phyloP scores from a whole-genome alignment of 2,113 vertebrate genomes.

The Puffinus mauretanicus region DNA sequence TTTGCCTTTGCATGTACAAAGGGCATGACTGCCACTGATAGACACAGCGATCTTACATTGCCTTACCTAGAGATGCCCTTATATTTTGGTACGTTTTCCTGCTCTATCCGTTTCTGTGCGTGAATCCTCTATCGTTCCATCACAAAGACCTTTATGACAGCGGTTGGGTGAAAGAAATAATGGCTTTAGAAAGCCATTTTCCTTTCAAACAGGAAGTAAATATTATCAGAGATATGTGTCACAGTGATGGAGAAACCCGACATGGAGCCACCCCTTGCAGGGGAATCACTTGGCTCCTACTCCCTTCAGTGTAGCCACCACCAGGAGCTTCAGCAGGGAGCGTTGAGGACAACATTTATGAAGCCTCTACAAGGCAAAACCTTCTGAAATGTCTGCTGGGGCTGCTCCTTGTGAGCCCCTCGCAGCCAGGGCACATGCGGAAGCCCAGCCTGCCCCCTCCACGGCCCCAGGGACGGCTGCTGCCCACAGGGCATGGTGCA shows the following conservation, averaged over 20 bases:
- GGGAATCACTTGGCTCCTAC: background rate
- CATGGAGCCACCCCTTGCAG: background rate
- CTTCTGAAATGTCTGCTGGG: background rate
- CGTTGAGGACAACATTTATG: accelerated
- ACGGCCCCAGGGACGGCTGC: accelerated
- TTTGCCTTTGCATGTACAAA: background rate
- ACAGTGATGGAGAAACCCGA: slow-evolving; percentile 21
- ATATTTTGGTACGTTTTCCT: background rate
- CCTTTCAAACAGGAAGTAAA: slow-evolving; percentile 64
- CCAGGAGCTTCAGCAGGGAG: background rate
- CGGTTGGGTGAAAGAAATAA: slow-evolving; percentile 26
- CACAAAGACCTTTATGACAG: slow-evolving; percentile 67
- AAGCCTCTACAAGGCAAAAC: background rate
- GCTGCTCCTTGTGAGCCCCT: background rate
- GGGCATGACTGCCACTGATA: background rate
- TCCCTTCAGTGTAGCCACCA: background rate
- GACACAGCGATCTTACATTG: background rate
- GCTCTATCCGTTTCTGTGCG: slow-evolving; percentile 26
- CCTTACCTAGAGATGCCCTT: background rate
- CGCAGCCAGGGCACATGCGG: accelerated
- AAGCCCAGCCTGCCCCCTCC: accelerated
- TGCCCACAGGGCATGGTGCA: accelerated
- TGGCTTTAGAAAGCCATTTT: slow-evolving; percentile 63
- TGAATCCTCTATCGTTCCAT: slow-evolving; percentile 50
- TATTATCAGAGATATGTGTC: slow-evolving; percentile 54